phyloP scores from a whole-genome alignment of 2,797 vertebrate genomes.

The Lerista edwardsae region DNA sequence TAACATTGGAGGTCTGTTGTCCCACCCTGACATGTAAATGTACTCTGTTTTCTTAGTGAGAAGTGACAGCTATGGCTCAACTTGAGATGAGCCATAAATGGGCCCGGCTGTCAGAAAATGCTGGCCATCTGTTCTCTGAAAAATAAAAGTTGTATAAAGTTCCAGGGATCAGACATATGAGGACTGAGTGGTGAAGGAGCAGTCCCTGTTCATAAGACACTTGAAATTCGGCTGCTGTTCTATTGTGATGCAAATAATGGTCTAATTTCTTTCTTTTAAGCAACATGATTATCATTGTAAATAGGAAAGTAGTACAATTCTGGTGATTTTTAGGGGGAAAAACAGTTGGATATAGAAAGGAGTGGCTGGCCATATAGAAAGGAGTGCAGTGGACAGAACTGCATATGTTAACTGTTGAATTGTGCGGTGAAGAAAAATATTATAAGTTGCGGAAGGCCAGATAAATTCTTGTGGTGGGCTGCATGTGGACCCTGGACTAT shows the following conservation, averaged over 20 bases:
- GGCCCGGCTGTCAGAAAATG: background rate
- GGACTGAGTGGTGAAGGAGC: background rate
- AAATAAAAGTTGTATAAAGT: background rate
- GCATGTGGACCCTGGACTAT: too few species aligned
- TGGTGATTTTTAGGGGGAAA: background rate
- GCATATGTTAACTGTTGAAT: too few species aligned
- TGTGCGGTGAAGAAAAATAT: too few species aligned
- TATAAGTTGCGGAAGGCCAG: too few species aligned
- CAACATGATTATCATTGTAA: background rate
- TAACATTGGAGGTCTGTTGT: background rate
- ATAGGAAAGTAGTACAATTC: background rate
- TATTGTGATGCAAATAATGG: background rate
- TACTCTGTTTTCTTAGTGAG: background rate
- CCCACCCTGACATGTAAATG: background rate
- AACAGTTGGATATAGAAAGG: background rate
- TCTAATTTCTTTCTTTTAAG: background rate
- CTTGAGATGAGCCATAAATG: background rate
- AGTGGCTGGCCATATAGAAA: too few species aligned
- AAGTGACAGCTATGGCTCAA: background rate
- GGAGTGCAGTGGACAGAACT: too few species aligned
- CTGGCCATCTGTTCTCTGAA: slow-evolving; percentile 2
- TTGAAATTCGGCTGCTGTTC: background rate
- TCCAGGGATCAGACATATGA: background rate
- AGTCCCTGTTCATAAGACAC: background rate
- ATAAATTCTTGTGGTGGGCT: too few species aligned